A percentile compares a stretch with the other conserved stretches of the same genome.
phyloP scores from a whole-genome alignment of 2,797 vertebrate genomes.

The Xenopus petersii region DNA sequence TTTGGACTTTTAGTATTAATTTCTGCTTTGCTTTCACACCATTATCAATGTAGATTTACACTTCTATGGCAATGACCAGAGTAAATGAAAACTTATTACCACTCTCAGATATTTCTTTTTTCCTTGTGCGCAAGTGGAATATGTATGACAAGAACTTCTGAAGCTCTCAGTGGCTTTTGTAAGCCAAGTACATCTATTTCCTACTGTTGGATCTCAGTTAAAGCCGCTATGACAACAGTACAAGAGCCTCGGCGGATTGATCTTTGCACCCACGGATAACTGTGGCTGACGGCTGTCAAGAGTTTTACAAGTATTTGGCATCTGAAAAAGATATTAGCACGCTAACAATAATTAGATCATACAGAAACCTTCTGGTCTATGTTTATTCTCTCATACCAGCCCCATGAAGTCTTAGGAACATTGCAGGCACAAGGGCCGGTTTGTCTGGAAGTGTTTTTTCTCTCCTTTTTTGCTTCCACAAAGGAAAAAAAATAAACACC shows the following conservation, averaged over 20 bases:
- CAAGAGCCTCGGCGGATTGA: slow-evolving; percentile 29
- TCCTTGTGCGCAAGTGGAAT: background rate
- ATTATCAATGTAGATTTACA: too few relatives aligned
- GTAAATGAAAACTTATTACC: too few relatives aligned
- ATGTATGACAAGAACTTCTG: background rate
- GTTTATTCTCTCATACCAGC: slow-evolving; percentile 53
- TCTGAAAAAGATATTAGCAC: slow-evolving; percentile 61
- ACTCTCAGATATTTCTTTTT: too few relatives aligned
- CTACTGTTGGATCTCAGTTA: background rate
- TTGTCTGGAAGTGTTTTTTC: slow-evolving; percentile 52
- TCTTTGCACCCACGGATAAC: slow-evolving; percentile 44
- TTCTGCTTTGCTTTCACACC: too few relatives aligned
- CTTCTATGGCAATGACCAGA: too few relatives aligned
- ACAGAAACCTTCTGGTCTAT: slow-evolving; percentile 53
- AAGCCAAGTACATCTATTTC: slow-evolving; percentile 10
- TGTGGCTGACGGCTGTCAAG: slow-evolving; percentile 61
- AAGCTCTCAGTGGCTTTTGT: background rate
- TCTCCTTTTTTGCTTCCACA: background rate
- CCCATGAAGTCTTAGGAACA: slow-evolving; percentile 49
- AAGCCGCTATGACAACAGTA: too few relatives aligned
- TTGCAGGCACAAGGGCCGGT: slow-evolving; percentile 48
- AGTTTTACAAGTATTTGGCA: slow-evolving; percentile 58
- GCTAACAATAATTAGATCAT: slow-evolving; percentile 59
- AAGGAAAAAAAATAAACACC: background rate
- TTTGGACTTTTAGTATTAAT: too few relatives aligned